Evolutionary conservation across 2,888 invertebrate genomes (phyloP).

Genomic region (Cephus rjabovi): DNA sequence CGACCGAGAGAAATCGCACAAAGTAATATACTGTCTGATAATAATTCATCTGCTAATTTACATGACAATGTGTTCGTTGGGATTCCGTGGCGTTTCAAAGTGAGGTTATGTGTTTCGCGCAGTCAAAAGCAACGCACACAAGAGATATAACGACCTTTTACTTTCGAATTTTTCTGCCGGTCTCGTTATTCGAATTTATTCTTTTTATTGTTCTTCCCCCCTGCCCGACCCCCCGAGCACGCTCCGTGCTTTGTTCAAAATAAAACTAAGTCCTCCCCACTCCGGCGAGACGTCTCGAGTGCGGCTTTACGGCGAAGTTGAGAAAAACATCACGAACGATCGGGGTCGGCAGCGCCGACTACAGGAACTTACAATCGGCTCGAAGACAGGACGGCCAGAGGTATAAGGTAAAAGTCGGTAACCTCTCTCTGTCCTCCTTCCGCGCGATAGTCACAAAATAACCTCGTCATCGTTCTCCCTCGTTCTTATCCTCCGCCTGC

Average conservation of each 20-base stretch:
- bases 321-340: constrained; percentile 3
- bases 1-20: neutral
- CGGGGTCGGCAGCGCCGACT: constrained; percentile 1
- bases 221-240: rapidly evolving
- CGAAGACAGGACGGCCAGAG: neutral
- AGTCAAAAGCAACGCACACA: neutral
- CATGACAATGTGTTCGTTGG: neutral
- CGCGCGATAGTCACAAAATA: neutral
- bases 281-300: neutral
- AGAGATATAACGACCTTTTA: neutral
- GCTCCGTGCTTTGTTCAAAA: neutral
- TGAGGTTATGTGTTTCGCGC: neutral
- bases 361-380: neutral
- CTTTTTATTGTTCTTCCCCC: neutral
- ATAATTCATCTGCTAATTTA: neutral
- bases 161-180: neutral
- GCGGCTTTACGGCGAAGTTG: neutral
- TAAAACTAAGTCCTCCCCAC: neutral
- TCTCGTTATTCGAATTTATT: neutral
- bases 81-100: neutral
- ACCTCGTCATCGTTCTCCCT: neutral
- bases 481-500: neutral
- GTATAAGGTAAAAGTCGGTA: constrained; percentile 5
- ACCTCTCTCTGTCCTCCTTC: constrained; percentile 1
- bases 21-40: neutral